Evolutionary conservation across 1,140 invertebrate genomes (phyloP).

Genomic region (Drosophila pachea): DNA sequence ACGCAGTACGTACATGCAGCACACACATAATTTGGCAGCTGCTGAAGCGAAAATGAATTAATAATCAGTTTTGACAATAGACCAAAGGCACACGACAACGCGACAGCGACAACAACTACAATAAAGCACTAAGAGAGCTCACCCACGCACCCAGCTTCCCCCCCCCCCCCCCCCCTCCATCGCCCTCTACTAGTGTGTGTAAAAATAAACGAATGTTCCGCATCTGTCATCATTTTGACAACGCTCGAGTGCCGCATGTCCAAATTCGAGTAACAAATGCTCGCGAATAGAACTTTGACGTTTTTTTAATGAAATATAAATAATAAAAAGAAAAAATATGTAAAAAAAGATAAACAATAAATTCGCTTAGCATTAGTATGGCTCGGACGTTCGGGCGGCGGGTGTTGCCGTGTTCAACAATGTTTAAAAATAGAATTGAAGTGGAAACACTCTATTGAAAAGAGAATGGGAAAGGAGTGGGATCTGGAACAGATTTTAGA

Average conservation of each 20-base stretch:
- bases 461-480: too few species aligned
- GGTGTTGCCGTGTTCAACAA: not conserved
- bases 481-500: not conserved
- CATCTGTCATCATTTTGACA: constrained; percentile 59
- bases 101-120: constrained; percentile 32
- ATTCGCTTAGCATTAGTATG: too few species aligned
- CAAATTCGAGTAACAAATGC: constrained; percentile 42
- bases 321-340: not conserved
- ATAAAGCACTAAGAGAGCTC: constrained; percentile 25
- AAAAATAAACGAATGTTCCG: constrained; percentile 57
- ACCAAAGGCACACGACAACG: constrained; percentile 62
- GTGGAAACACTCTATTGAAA: too few species aligned
- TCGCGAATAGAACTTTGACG: constrained; percentile 23
- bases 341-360: not conserved
- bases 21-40: constrained; percentile 45
- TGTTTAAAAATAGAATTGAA: not conserved
- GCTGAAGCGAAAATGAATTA: constrained; percentile 50
- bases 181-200: constrained; percentile 1
- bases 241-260: constrained; percentile 45
- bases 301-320: constrained; percentile 22
- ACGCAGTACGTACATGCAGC: constrained; percentile 4
- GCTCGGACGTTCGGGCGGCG: not conserved
- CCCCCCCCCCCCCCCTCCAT: not conserved
- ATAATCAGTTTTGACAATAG: constrained; percentile 59
- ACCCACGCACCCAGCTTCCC: not conserved